Conservation (phyloP, 2,113 vertebrate genomes). For the Pygoscelis antarcticus region DNA sequence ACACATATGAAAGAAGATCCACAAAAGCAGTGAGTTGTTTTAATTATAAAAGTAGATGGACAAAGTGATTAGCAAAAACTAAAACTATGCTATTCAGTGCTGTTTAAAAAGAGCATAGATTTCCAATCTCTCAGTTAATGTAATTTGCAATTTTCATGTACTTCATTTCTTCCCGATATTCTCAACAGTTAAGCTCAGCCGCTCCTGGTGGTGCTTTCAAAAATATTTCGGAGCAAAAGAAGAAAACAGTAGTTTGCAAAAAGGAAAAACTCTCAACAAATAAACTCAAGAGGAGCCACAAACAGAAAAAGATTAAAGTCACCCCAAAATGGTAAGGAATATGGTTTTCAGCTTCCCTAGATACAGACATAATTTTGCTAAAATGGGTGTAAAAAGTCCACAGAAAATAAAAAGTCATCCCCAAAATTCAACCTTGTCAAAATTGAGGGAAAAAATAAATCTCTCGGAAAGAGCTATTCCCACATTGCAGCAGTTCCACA, state of each 20-base stretch:
- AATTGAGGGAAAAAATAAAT: neutral
- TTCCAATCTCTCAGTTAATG: neutral
- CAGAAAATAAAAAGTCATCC: neutral
- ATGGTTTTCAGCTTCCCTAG: neutral
- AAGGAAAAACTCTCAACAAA: conserved; percentile 32
- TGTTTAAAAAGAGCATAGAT: neutral
- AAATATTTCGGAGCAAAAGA: conserved; percentile 25
- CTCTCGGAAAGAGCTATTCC: neutral
- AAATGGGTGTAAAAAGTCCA: neutral
- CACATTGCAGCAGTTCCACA: neutral
- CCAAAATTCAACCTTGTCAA: neutral
- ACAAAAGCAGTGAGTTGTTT: neutral
- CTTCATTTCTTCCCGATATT: neutral
- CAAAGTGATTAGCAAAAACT: neutral
- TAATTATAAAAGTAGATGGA: neutral
- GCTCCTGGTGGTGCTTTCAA: conserved; percentile 10
- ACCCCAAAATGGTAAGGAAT: conserved; percentile 66
- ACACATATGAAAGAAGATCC: neutral
- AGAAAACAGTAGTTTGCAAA: conserved; percentile 35
- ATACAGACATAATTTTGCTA: neutral
- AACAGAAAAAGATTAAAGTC: conserved; percentile 61
- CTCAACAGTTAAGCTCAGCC: conserved; percentile 45
- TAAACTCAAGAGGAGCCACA: conserved; percentile 51
- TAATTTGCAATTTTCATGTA: neutral
- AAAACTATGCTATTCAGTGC: neutral